Percentiles rank a stretch among this genome's conserved stretches.
phyloP scores from a whole-genome alignment of 2,113 vertebrate genomes.

The Butastur rufipennis region DNA sequence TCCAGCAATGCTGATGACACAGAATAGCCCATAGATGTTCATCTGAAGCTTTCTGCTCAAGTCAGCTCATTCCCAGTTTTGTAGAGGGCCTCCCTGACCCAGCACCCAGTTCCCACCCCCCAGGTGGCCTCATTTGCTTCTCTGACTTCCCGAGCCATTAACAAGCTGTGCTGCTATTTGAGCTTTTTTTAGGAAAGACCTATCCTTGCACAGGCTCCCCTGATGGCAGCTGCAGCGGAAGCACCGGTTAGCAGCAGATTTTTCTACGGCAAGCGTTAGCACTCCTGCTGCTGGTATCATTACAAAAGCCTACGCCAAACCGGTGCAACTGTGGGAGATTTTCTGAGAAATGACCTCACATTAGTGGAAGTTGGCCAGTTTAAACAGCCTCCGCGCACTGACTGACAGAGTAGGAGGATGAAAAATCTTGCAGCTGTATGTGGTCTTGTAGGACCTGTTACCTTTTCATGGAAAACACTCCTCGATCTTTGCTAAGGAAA shows the following conservation, averaged over 20 bases:
- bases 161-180: neutral
- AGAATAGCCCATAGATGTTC: neutral
- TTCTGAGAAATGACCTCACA: neutral
- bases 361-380: neutral
- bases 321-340: neutral
- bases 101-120: neutral
- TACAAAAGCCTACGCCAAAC: neutral
- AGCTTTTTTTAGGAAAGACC: neutral
- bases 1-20: neutral
- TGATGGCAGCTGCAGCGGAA: neutral
- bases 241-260: neutral
- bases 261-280: neutral
- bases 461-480: neutral
- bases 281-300: neutral
- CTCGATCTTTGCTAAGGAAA: neutral
- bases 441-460: neutral
- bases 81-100: neutral
- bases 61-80: neutral
- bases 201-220: neutral
- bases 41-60: neutral
- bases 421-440: neutral
- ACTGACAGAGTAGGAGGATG: neutral
- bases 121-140: neutral
- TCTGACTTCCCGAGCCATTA: accelerated
- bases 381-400: neutral